Evolutionary conservation across 35 echinoderm and acorn worm species (phyloP).

Genomic region (Hemicentrotus pulcherrimus): DNA sequence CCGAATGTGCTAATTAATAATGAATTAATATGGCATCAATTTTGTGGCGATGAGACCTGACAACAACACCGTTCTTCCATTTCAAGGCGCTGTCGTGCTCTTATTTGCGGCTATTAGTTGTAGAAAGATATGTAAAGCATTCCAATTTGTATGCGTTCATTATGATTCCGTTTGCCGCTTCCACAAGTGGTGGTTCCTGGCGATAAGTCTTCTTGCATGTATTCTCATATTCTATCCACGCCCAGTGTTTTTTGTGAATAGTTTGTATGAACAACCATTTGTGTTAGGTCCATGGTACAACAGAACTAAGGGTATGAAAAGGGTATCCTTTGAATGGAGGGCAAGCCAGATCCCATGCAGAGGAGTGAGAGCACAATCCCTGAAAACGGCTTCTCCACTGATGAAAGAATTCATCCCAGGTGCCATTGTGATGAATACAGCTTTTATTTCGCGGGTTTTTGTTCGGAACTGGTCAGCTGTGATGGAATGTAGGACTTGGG

Average conservation of each 20-base stretch:
- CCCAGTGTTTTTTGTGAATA: background rate
- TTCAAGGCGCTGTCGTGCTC: no score
- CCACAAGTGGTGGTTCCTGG: background rate
- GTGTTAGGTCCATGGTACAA: no score
- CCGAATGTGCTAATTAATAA: no score
- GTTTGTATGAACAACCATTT: background rate
- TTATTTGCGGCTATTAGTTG: no score
- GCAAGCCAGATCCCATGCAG: slow-evolving; percentile 18
- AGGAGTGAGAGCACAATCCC: slow-evolving; percentile 19
- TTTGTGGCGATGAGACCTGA: no score
- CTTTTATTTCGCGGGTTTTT: slow-evolving; percentile 44
- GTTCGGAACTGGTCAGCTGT: slow-evolving; percentile 45
- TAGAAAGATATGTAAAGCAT: no score
- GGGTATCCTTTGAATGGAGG: background rate
- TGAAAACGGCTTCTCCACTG: background rate
- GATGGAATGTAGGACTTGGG: slow-evolving; percentile 38
- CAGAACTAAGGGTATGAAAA: background rate
- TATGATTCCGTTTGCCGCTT: no score
- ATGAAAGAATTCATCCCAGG: slow-evolving; percentile 25
- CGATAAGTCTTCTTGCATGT: background rate
- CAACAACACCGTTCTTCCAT: no score
- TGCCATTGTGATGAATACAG: slow-evolving; percentile 31
- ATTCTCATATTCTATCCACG: background rate
- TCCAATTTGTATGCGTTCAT: no score
- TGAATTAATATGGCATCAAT: no score